phyloP scores from a whole-genome alignment of 2,113 vertebrate species.

The Fulmarus glacialis region DNA sequence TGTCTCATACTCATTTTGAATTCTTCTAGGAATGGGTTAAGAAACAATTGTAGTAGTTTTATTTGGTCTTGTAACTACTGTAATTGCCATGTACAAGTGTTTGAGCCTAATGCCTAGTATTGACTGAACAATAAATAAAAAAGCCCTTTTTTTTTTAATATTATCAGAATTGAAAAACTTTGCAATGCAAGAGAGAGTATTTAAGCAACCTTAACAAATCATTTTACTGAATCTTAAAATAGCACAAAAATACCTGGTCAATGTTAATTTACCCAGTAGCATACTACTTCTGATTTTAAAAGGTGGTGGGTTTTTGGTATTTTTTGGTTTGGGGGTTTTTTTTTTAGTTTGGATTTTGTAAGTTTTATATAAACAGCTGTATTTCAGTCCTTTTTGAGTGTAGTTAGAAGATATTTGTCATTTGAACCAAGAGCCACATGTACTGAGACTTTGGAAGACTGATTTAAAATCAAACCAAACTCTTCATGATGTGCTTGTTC shows the following conservation, averaged over 20 bases:
- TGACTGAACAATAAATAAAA: not conserved
- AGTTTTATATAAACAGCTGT: not conserved
- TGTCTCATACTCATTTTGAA: not conserved
- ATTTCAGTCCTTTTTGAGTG: not conserved
- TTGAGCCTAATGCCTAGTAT: not conserved
- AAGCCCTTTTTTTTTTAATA: not conserved
- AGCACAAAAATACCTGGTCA: not conserved
- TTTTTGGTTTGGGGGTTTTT: too few relatives aligned
- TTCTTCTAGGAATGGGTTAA: not conserved
- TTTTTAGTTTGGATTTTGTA: not conserved
- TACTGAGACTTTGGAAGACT: not conserved
- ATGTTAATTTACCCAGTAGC: not conserved
- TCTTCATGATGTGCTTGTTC: not conserved
- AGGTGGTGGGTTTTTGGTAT: not conserved
- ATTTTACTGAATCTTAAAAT: not conserved
- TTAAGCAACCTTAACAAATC: not conserved
- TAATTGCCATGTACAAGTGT: not conserved
- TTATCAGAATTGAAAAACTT: not conserved
- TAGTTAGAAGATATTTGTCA: not conserved
- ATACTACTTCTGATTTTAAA: not conserved
- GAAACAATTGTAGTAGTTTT: not conserved
- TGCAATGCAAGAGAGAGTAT: not conserved
- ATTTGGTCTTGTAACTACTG: not conserved
- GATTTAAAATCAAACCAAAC: not conserved
- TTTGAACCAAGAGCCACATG: not conserved